A percentile compares a stretch with the other conserved stretches of the same genome.
phyloP scores from a whole-genome alignment of 2,888 invertebrate species.

The Acrobasis suavella region DNA sequence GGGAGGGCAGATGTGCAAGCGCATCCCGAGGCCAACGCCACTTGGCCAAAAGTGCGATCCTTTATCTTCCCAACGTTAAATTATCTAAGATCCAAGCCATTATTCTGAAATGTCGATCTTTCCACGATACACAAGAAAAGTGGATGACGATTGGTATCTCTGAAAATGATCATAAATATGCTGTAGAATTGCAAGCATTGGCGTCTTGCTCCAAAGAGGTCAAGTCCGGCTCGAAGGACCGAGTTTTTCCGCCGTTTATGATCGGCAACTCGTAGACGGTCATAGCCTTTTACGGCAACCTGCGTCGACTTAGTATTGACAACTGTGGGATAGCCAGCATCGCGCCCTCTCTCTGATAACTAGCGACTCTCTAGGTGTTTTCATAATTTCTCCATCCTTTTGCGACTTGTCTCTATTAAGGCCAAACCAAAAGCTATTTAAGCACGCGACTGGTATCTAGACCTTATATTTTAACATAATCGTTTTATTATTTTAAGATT shows the following conservation, averaged over 20 bases:
- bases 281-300: slow-evolving; percentile 73
- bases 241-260: slow-evolving; percentile 75
- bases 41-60: slow-evolving; percentile 46
- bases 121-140: slow-evolving; percentile 32
- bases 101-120: slow-evolving; percentile 57
- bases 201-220: slow-evolving; percentile 59
- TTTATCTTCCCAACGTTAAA: slow-evolving; percentile 63
- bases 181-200: slow-evolving; percentile 38
- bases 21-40: slow-evolving; percentile 57
- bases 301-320: slow-evolving; percentile 67
- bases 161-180: slow-evolving; percentile 20
- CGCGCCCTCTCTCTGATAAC: slow-evolving; percentile 58
- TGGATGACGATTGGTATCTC: neutral
- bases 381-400: slow-evolving; percentile 68
- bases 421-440: slow-evolving; percentile 24
- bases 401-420: slow-evolving; percentile 44
- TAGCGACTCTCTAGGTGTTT: slow-evolving; percentile 67
- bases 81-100: slow-evolving; percentile 61
- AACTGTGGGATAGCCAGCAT: slow-evolving; percentile 75
- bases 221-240: slow-evolving; percentile 72
- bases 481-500: neutral
- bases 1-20: slow-evolving; percentile 77
- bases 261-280: slow-evolving; percentile 61
- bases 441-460: slow-evolving; percentile 37
- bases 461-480: neutral